Evolutionary conservation across 2,888 invertebrate genomes (phyloP).

Genomic region (Nebria salina): DNA sequence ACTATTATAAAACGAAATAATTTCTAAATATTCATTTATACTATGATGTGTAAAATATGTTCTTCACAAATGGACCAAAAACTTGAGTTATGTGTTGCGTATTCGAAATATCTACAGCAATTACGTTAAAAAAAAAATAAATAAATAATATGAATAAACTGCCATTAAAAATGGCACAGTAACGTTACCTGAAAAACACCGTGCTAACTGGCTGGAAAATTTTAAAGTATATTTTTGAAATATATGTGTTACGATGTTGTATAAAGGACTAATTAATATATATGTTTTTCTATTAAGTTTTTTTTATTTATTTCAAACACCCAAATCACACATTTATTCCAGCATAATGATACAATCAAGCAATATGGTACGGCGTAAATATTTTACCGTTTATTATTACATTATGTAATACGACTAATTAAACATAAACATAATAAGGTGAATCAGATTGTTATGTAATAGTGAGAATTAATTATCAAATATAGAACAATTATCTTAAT

Average conservation of each 20-base stretch:
- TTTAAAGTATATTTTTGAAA: slow-evolving; percentile 19
- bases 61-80: slow-evolving; percentile 15
- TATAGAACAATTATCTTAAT: not conserved
- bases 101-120: not conserved
- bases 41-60: not conserved
- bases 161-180: slow-evolving; percentile 3
- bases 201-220: slow-evolving; percentile 4
- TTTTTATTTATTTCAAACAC: not conserved
- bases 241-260: slow-evolving; percentile 22
- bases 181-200: slow-evolving; percentile 16
- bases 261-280: slow-evolving; percentile 1
- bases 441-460: no score
- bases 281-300: not conserved
- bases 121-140: not conserved
- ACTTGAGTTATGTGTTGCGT: not conserved
- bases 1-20: not conserved
- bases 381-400: no score
- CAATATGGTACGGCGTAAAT: no score
- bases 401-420: no score
- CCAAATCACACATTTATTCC: not conserved
- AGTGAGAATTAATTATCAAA: no score
- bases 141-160: not conserved
- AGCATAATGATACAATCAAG: not conserved
- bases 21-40: not conserved
- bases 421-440: no score